Percentiles rank a stretch among this genome's conserved stretches.
These are phyloP conservation scores for Blennius ocellaris DNA, from an alignment of 2,113 vertebrate species.

Conservation along the genomic window DNA sequence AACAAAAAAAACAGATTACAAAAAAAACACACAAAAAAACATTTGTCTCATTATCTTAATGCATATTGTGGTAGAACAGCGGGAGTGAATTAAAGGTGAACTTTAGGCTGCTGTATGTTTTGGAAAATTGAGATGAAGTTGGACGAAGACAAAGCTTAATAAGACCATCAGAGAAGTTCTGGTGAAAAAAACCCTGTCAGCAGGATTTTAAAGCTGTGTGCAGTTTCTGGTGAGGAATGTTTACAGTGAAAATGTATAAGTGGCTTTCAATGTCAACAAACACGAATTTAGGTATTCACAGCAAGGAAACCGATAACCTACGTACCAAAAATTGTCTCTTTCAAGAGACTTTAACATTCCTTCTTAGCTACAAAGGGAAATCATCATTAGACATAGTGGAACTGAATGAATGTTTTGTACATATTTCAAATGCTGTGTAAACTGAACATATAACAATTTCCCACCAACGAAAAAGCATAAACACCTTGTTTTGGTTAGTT, in stretches of 20 bases:
- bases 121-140: conserved; percentile 4
- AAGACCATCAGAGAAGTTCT: conserved; percentile 7
- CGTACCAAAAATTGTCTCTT: no score
- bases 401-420: no score
- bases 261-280: background rate
- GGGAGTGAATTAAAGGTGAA: conserved; percentile 50
- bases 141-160: conserved; percentile 12
- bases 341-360: no score
- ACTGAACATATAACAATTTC: no score
- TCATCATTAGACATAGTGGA: no score
- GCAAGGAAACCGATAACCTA: no score
- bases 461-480: no score
- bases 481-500: no score
- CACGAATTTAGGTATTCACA: background rate
- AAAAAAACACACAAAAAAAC: conserved; percentile 77
- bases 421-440: no score
- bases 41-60: conserved; percentile 76
- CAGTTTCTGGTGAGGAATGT: background rate
- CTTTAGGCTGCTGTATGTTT: conserved; percentile 24
- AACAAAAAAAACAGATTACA: conserved; percentile 70
- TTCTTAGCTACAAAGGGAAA: no score
- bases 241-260: background rate
- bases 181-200: background rate
- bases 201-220: background rate
- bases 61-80: conserved; percentile 57